Base-by-base conservation (phyloP, 1,140 invertebrate species). In the Eriocheir sinensis region DNA sequence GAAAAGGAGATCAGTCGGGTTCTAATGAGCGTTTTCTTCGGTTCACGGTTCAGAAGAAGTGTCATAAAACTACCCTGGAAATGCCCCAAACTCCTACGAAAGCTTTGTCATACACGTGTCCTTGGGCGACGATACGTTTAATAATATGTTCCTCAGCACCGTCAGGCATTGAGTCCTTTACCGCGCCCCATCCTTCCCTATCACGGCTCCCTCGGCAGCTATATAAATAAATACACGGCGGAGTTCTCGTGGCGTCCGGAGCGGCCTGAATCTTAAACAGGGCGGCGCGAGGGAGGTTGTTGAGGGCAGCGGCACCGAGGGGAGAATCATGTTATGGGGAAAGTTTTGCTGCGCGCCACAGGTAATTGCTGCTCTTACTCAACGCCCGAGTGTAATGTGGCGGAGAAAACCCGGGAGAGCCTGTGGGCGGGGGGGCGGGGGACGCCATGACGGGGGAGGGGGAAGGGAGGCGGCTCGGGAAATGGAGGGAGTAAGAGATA, bases 321-420 rank as follows among this genome's bases (percentile, higher is more conserved):
- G 21, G 60, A 72, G 60, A 72, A 72, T 72, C 60, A 72, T 72
- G 60, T 72, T 72, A 72, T 72, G 60, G 12, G 60, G 12, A 72
- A 72, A 72, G 60, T 72, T 72, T 72, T 72, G 60, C 60, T 21
- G 4, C 60, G 21, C 60, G 60, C 60, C 60, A 72, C 60, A 72
- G 60, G 60, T 72, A 72, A 72, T 72, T 72, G 60, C 60, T n/a
- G 8, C 60, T 72, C 60, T 72, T 72, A 72, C 60, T 72, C 60
- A 72, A 72, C 60, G 60, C 60, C 60, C 21, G 60, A 72, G 60
- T 72, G 60, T 72, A 72, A 72, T 72, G 60, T 72, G 60, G 60
- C 60, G 60, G 60, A 72, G 60, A 72, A 21, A 72, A 21, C 12
- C 60, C 4, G 17, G 60, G 60, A 72, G 60, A n/a, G 27, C 27